A percentile compares a stretch with the other conserved stretches of the same genome.
Conservation (phyloP, 2,888 invertebrate genomes). For the Conomelus anceps region DNA sequence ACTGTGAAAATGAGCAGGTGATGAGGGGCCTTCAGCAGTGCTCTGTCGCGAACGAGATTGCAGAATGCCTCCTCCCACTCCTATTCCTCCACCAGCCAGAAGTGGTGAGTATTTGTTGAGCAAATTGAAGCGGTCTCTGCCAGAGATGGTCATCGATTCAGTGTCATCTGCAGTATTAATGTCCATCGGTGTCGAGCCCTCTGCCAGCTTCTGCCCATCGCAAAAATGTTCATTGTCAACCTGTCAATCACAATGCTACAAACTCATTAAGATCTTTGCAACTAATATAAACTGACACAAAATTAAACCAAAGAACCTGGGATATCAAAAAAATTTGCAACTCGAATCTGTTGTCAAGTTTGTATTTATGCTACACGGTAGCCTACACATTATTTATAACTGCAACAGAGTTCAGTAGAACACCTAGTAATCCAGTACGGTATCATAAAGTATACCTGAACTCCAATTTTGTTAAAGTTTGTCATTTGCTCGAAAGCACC, state of each 20-base stretch:
- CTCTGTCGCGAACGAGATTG: slow-evolving; percentile 32
- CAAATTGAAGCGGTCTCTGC: background rate
- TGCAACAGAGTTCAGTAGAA: too few species aligned
- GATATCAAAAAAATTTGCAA: too few species aligned
- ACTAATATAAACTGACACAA: too few species aligned
- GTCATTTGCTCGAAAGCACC: too few species aligned
- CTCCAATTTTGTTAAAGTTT: too few species aligned
- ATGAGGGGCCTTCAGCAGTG: slow-evolving; percentile 33
- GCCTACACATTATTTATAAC: too few species aligned
- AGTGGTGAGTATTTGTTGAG: slow-evolving; percentile 24
- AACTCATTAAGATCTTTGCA: background rate
- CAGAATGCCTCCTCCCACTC: background rate
- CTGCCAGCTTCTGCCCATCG: background rate
- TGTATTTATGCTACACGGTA: too few species aligned
- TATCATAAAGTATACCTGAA: too few species aligned
- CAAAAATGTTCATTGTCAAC: background rate
- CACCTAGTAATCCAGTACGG: too few species aligned
- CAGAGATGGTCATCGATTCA: background rate
- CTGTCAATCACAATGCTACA: background rate
- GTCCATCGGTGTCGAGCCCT: background rate
- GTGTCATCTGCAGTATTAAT: background rate
- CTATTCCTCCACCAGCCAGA: background rate
- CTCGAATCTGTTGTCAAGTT: too few species aligned
- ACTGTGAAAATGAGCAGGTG: slow-evolving; percentile 41
- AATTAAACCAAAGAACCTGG: too few species aligned